Percentiles rank a stretch among this genome's conserved stretches.
Evolutionary conservation across 1,140 invertebrate genomes (phyloP).

Genomic region (Pseudachorutes palmiensis): DNA sequence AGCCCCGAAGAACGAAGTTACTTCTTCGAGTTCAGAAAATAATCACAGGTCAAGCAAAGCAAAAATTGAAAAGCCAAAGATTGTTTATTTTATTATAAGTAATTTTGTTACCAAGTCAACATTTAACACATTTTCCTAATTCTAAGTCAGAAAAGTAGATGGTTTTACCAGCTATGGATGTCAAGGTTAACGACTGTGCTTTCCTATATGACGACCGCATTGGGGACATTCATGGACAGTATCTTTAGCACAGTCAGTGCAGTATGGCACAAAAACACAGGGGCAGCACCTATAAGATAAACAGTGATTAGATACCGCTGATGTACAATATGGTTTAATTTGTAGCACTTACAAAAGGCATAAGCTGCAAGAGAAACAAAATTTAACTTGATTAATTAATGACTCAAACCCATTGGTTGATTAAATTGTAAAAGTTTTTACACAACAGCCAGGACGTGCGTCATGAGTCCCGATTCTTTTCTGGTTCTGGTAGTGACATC

Average conservation of each 20-base stretch:
- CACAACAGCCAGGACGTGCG: constrained; percentile 49
- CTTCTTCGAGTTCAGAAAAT: no score
- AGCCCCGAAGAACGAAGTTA: no score
- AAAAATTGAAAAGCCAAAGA: no score
- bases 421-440: not conserved
- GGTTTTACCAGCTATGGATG: not conserved
- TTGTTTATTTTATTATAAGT: no score
- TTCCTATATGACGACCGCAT: constrained; percentile 54
- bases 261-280: constrained; percentile 57
- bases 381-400: not conserved
- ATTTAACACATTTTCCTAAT: not conserved
- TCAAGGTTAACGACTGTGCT: not conserved
- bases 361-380: constrained; percentile 47
- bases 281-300: constrained; percentile 49
- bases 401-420: no score
- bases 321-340: constrained; percentile 20
- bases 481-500: constrained; percentile 46
- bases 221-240: constrained; percentile 59
- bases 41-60: no score
- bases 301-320: constrained; percentile 13
- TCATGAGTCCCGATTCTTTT: constrained; percentile 48
- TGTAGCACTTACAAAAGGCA: constrained; percentile 42
- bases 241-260: constrained; percentile 54
- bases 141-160: not conserved
- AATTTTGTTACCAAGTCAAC: no score